Base-by-base conservation (phyloP, 2,113 vertebrate genomes). In the Eclectus roratus region DNA sequence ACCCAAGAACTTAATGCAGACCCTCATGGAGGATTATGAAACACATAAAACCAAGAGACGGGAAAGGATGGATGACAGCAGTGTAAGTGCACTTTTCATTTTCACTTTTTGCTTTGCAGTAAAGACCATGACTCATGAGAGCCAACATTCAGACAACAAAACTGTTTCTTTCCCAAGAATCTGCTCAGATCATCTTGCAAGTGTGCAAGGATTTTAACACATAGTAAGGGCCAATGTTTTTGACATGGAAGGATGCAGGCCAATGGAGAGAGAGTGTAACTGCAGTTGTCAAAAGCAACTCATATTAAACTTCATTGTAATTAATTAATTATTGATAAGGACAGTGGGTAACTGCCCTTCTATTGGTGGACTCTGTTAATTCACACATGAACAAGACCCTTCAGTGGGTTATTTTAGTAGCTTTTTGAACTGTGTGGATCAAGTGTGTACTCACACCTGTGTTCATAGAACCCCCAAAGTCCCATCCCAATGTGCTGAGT, bases 1-100 rank as follows among this genome's bases (percentile, higher is more conserved):
- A 47, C 98, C 99, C 95, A 99, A 99, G 98, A 99, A 99, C 97
- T 98, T 99, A 98, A 99, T 99, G 99, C 98, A 99, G 98, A 99
- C 99, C 7, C 98, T 99, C 50, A 98, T 99, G 99, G 99, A 99
- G 92, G 99, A 99, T 97, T 99, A 98, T 15, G 99, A 99, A 97
- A 98, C 98, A 44, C 99, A 99, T 98, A 99, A 99, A 97, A 99
- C 98, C 93, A 99, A 99, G 97, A 98, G 99, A 96, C 98, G 98
- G 88, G 99, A 99, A 96, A 98, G 98, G 90, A 95, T 98, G 96
- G 99, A 99, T 4, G 99, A 99, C 97, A 98, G 98, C 98, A 99
- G 98, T 94, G 99, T 99, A 97, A 99, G 99, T 98, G 27, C 11
- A 1, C 50, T 90, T 93, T 91, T 94, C 76, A 80, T 93, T 89